Evolutionary conservation across 2,888 invertebrate genomes (phyloP).

Genomic region (Polyommatus icarus): DNA sequence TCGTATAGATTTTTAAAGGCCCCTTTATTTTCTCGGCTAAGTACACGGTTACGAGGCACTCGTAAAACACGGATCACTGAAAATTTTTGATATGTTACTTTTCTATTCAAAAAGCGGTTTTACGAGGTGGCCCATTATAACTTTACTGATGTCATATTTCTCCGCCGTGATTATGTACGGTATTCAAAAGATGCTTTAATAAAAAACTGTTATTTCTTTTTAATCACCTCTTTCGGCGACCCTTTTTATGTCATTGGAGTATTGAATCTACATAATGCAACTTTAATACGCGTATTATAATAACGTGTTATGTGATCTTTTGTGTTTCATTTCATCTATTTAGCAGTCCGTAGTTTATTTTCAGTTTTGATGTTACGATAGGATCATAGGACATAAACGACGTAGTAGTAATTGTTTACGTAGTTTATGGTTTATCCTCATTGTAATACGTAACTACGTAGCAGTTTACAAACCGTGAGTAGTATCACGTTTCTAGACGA

Average conservation of each 20-base stretch:
- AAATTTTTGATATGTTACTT: conserved; percentile 80
- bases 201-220: conserved; percentile 68
- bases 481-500: not conserved
- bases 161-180: conserved; percentile 69
- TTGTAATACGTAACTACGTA: too few relatives aligned
- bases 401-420: not conserved
- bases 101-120: conserved; percentile 77
- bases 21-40: conserved; percentile 71
- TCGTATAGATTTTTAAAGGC: conserved; percentile 65
- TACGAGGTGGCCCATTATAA: conserved; percentile 75
- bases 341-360: not conserved
- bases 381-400: not conserved
- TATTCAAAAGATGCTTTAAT: conserved; percentile 68
- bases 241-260: conserved; percentile 30
- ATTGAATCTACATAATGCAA: conserved; percentile 22
- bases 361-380: not conserved
- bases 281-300: conserved; percentile 15
- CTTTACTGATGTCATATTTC: conserved; percentile 76
- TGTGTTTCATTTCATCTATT: not conserved
- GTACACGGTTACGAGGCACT: conserved; percentile 77
- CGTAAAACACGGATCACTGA: conserved; percentile 80
- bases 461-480: not conserved
- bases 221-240: conserved; percentile 69
- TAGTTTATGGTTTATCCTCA: too few relatives aligned
- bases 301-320: conserved; percentile 13